Base-by-base conservation (phyloP, 2,113 vertebrate species). In the Pluvianellus socialis region DNA sequence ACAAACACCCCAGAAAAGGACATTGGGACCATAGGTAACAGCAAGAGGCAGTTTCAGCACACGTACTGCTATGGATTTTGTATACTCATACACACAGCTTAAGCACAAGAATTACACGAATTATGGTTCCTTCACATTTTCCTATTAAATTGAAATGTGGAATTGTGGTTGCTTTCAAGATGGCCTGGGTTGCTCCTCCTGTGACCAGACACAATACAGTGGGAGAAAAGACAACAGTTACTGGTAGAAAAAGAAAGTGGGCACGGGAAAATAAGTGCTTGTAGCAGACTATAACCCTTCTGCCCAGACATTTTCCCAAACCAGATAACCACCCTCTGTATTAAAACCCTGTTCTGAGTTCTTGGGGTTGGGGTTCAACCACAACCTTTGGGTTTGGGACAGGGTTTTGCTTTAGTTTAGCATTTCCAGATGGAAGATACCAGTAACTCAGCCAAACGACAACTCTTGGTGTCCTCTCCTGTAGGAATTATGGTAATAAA, bases 21-120 rank as follows among this genome's bases (percentile, higher is more conserved):
- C 8, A 0, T 5, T 26, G 15, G 38, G 18, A 38, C 3, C 10
- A 16, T 0, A 26, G 10, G 6, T 28, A 28, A 28, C 7, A 76
- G 21, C 4, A 66, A 33, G 40, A 62, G 9, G 21, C 42, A 12
- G 14, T 72, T 86, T 63, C 30, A 55, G 47, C 27, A 47, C 2
- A 8, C 7, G 5, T 22, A 15, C 45, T 80, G 19, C 16, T 58
- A n/a, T 6, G 33, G 17, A 3, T 77, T 84, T 44, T 71, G 11
- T 16, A 7, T 16, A n/a, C 49, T 35, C 12, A 19, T 13, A 20
- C 6, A 9, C 1, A 52, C 4, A 75, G 5, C 9, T 72, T 10
- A 21, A 53, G 26, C 40, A 65, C 26, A 32, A 35, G 23, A 56
- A 21, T 19, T 38, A 15, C 0, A 1, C 12, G 10, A 44, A 40